These are phyloP conservation scores for Eristalinus aeneus DNA, from an alignment of 2,888 invertebrate species.

Conservation along the genomic window DNA sequence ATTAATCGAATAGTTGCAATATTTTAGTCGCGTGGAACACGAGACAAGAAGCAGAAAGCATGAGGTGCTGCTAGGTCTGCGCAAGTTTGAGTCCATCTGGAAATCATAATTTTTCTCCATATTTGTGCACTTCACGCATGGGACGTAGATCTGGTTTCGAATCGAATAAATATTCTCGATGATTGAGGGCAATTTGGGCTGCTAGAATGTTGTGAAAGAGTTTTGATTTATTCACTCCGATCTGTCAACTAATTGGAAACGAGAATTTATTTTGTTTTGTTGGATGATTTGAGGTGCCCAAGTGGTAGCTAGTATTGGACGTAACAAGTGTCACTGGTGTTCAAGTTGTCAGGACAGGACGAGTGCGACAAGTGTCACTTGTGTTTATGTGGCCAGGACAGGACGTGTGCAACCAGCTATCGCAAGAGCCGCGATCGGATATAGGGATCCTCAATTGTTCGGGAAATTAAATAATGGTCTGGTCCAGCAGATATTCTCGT, in stretches of 20 bases:
- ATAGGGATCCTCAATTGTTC: too few relatives aligned
- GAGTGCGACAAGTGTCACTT: too few relatives aligned
- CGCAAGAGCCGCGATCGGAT: too few relatives aligned
- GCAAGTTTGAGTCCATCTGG: conserved; percentile 31
- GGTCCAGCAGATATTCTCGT: too few relatives aligned
- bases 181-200: conserved; percentile 26
- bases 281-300: not conserved
- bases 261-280: not conserved
- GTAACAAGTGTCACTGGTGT: too few relatives aligned
- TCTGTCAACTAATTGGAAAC: conserved; percentile 28
- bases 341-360: too few relatives aligned
- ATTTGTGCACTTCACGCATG: conserved; percentile 32
- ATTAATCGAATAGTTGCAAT: conserved; percentile 61
- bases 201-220: conserved; percentile 2
- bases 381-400: too few relatives aligned
- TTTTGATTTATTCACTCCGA: conserved; percentile 30
- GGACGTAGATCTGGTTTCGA: conserved; percentile 46
- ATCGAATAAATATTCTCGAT: conserved; percentile 26
- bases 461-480: too few relatives aligned
- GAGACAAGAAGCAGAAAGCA: not conserved
- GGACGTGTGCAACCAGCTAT: too few relatives aligned
- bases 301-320: too few relatives aligned
- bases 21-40: conserved; percentile 33
- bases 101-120: not conserved
- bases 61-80: not conserved